Evolutionary conservation across 2,797 vertebrate species (phyloP).

Genomic region (Spondyliosoma cantharus): DNA sequence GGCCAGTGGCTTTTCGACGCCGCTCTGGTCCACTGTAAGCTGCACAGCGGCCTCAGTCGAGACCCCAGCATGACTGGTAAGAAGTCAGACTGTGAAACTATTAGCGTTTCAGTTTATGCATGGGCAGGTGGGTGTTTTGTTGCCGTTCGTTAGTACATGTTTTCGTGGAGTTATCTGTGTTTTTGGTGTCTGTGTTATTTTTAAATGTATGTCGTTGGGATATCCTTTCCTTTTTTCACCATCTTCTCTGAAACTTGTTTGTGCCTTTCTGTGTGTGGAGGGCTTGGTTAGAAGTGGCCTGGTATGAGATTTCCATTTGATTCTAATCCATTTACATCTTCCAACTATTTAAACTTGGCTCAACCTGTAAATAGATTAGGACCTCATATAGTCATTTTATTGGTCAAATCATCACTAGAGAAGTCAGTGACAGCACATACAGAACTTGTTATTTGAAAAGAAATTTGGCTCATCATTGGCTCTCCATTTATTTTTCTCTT

Average conservation of each 20-base stretch:
- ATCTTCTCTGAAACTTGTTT: conserved; percentile 69
- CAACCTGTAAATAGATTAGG: conserved; percentile 47
- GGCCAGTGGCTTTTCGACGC: conserved; percentile 98
- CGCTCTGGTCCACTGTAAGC: conserved; percentile 96
- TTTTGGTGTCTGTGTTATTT: conserved; percentile 60
- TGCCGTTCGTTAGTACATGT: conserved; percentile 64
- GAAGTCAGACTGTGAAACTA: conserved; percentile 50
- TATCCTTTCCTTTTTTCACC: conserved; percentile 69
- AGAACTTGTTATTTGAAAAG: conserved; percentile 32
- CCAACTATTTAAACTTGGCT: conserved; percentile 55
- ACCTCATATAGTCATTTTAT: conserved; percentile 38
- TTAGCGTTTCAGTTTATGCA: conserved; percentile 62
- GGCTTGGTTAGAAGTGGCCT: conserved; percentile 80
- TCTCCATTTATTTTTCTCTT: conserved; percentile 67
- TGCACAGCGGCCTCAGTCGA: conserved; percentile 95
- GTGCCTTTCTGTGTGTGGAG: conserved; percentile 72
- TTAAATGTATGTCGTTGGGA: conserved; percentile 64
- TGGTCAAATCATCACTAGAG: conserved; percentile 32
- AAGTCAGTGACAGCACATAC: conserved; percentile 32
- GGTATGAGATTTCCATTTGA: conserved; percentile 65
- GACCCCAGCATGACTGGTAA: conserved; percentile 98
- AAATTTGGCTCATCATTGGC: conserved; percentile 63
- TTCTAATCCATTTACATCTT: conserved; percentile 66
- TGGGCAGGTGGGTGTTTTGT: conserved; percentile 75
- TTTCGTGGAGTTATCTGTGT: conserved; percentile 65